These are phyloP conservation scores for Morpho helenor DNA, from an alignment of 2,888 invertebrate genomes.

Conservation along the genomic window DNA sequence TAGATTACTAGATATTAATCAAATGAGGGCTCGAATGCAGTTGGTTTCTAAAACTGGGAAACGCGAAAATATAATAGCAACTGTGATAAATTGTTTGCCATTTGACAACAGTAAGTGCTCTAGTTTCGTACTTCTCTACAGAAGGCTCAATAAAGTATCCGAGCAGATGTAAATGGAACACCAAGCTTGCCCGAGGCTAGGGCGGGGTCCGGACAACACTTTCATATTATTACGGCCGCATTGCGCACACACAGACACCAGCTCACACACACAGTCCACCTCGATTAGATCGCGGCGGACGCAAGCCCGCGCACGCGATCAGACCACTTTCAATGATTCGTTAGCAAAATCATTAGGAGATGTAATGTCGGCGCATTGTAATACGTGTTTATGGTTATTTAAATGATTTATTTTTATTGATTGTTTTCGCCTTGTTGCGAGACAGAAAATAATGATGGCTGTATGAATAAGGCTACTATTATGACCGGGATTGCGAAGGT, in stretches of 20 bases:
- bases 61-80: too few species aligned
- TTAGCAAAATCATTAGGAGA: conserved; percentile 79
- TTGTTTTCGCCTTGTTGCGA: conserved; percentile 77
- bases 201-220: conserved; percentile 77
- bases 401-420: conserved; percentile 80
- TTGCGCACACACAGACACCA: conserved; percentile 43
- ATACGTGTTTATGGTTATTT: conserved; percentile 78
- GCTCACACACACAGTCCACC: conserved; percentile 37
- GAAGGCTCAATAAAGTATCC: conserved; percentile 73
- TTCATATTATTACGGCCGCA: conserved; percentile 73
- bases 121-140: conserved; percentile 36
- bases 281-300: conserved; percentile 39
- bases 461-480: conserved; percentile 73
- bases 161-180: conserved; percentile 77
- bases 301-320: conserved; percentile 67
- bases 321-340: conserved; percentile 78
- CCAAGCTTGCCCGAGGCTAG: conserved; percentile 69
- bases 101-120: conserved; percentile 21
- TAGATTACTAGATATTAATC: too few species aligned
- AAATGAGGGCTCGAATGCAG: too few species aligned
- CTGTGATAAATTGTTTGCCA: background rate
- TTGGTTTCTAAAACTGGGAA: too few species aligned
- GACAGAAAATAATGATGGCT: conserved; percentile 77
- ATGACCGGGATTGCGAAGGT: conserved; percentile 67
- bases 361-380: conserved; percentile 77